phyloP scores from a whole-genome alignment of 1,140 invertebrate genomes.

The Macrosteles quadrilineatus region DNA sequence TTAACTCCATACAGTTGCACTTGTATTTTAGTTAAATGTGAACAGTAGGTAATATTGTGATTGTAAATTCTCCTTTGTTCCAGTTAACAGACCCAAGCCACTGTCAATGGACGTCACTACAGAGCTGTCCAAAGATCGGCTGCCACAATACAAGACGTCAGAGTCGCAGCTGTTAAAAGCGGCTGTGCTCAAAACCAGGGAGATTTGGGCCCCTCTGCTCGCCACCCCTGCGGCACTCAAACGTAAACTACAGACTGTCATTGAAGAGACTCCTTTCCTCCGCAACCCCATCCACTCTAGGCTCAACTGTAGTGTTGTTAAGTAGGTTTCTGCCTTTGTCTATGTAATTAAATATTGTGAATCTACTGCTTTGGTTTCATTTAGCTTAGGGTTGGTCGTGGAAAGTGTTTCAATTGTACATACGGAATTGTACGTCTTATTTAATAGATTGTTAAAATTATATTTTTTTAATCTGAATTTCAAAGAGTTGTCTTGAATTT shows the following conservation, averaged over 20 bases:
- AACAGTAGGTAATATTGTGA: too few relatives aligned
- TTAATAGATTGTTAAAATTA: too few relatives aligned
- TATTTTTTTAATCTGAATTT: too few relatives aligned
- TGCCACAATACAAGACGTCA: conserved; percentile 9
- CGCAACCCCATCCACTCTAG: conserved; percentile 17
- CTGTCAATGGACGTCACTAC: conserved; percentile 24
- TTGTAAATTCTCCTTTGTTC: not conserved
- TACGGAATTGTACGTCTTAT: too few relatives aligned
- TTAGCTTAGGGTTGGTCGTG: too few relatives aligned
- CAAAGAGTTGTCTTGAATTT: too few relatives aligned
- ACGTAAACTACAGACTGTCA: not conserved
- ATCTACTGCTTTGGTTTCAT: too few relatives aligned
- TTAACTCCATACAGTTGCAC: too few relatives aligned
- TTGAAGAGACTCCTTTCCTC: conserved; percentile 29
- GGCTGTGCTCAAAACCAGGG: conserved; percentile 15
- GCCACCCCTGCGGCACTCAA: conserved; percentile 27
- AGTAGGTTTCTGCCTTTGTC: conserved; percentile 1
- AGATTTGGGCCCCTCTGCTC: conserved; percentile 20
- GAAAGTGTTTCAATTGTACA: too few relatives aligned
- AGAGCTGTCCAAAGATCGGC: not conserved
- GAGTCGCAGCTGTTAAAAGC: conserved; percentile 4
- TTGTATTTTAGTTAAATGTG: too few relatives aligned
- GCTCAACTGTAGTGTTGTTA: not conserved
- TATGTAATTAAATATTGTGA: too few relatives aligned
- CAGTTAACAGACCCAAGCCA: conserved; percentile 27